These are phyloP conservation scores for Andrena flavipes DNA, from an alignment of 2,888 invertebrate genomes.

Conservation along the genomic window DNA sequence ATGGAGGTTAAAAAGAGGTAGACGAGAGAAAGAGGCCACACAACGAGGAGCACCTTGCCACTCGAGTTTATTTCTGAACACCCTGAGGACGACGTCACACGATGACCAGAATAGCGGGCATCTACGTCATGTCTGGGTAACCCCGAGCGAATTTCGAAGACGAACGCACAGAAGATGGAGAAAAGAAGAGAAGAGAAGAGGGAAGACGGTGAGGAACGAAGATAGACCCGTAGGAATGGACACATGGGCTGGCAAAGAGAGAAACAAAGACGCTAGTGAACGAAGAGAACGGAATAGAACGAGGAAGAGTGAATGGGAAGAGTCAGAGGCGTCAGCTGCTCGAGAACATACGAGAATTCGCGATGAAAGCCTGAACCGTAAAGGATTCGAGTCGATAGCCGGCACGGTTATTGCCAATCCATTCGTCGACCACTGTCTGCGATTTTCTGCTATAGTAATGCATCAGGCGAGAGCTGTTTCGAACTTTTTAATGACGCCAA, in stretches of 20 bases:
- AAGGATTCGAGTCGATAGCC: constrained; percentile 5
- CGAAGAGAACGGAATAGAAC: constrained; percentile 7
- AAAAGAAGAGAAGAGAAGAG: background rate
- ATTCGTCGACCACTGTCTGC: constrained; percentile 39
- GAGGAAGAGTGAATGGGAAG: constrained; percentile 28
- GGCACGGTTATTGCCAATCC: constrained; percentile 42
- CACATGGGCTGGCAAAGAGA: background rate
- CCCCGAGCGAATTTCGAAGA: constrained; percentile 62
- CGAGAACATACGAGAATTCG: constrained; percentile 31
- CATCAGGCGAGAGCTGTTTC: constrained; percentile 15
- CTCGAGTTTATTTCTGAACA: constrained; percentile 69
- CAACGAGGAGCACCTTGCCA: constrained; percentile 62
- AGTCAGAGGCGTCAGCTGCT: constrained; percentile 62
- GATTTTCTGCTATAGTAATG: constrained; percentile 39
- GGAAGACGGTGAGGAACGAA: constrained; percentile 10
- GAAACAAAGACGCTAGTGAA: background rate
- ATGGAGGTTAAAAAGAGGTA: constrained; percentile 60
- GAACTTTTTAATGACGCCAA: constrained; percentile 50
- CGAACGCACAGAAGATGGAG: constrained; percentile 42
- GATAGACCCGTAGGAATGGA: background rate
- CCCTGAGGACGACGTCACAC: constrained; percentile 68
- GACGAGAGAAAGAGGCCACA: constrained; percentile 48
- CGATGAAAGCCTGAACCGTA: constrained; percentile 42
- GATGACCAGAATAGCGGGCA: constrained; percentile 67
- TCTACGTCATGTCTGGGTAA: constrained; percentile 72